phyloP scores from a whole-genome alignment of 2,888 invertebrate genomes.

The Taenaris catops region DNA sequence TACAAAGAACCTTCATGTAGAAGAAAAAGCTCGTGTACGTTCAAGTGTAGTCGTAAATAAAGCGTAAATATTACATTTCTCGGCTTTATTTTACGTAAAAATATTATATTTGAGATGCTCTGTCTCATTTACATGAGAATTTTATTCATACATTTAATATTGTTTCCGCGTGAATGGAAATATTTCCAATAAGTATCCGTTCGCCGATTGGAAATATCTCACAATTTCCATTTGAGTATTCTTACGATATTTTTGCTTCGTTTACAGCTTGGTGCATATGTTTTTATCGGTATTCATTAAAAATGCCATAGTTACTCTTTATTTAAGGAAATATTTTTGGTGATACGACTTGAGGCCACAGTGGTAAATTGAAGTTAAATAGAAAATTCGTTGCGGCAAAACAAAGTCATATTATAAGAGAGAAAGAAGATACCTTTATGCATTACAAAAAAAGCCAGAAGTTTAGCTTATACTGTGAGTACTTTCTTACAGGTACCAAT shows the following conservation, averaged over 20 bases:
- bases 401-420: too few species aligned
- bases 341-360: too few species aligned
- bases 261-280: not conserved
- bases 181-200: conserved; percentile 62
- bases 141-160: conserved; percentile 61
- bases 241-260: conserved; percentile 6
- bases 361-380: too few species aligned
- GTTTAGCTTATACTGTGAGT: too few species aligned
- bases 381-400: too few species aligned
- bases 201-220: conserved; percentile 40
- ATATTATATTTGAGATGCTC: conserved; percentile 8
- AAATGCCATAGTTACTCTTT: too few species aligned
- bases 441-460: too few species aligned
- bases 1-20: too few species aligned
- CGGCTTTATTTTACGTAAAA: conserved; percentile 6
- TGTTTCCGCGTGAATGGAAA: conserved; percentile 59
- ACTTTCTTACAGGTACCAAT: too few species aligned
- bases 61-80: conserved; percentile 2
- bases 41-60: not conserved
- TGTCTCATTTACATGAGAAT: conserved; percentile 38
- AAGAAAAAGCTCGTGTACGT: too few species aligned
- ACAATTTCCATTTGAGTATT: conserved; percentile 31
- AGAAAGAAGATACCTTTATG: too few species aligned
- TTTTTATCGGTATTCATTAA: not conserved
- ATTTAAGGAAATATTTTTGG: too few species aligned